Percentiles rank a stretch among this genome's conserved stretches.
These are phyloP conservation scores for Aldrovandia affinis DNA, from an alignment of 2,797 vertebrate species.

Conservation along the genomic window DNA sequence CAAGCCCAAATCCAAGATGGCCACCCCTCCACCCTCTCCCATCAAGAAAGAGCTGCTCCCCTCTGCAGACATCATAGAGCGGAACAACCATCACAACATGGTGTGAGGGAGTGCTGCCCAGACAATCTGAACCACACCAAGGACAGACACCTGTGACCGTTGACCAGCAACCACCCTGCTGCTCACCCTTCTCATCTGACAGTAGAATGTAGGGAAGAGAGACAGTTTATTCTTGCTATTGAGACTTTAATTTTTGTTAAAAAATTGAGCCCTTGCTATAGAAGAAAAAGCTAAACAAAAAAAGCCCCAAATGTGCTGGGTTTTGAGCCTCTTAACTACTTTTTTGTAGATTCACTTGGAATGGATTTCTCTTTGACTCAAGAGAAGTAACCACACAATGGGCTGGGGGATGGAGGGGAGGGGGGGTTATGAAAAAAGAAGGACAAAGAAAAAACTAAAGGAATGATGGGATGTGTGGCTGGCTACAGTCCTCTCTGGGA, in stretches of 20 bases:
- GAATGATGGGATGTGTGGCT: conserved; percentile 71
- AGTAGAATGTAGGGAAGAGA: conserved; percentile 98
- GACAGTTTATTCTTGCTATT: conserved; percentile 82
- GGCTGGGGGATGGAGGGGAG: conserved; percentile 21
- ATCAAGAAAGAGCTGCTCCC: conserved; percentile 94
- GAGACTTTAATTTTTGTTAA: conserved; percentile 64
- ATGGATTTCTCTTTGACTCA: conserved; percentile 37
- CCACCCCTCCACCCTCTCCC: conserved; percentile 83
- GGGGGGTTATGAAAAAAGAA: conserved; percentile 31
- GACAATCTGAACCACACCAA: conserved; percentile 31
- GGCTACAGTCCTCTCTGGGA: conserved; percentile 55
- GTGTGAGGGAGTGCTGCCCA: conserved; percentile 74
- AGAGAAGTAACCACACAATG: conserved; percentile 40
- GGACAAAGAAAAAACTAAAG: conserved; percentile 54
- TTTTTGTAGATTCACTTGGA: conserved; percentile 42
- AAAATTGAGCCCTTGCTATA: conserved; percentile 70
- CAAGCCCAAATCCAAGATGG: conserved; percentile 81
- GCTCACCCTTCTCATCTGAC: conserved; percentile 93
- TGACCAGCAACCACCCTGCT: conserved; percentile 82
- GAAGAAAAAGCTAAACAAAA: conserved; percentile 63
- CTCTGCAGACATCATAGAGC: conserved; percentile 92
- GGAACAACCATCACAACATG: conserved; percentile 98
- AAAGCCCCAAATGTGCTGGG: conserved; percentile 53
- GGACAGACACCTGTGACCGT: conserved; percentile 76
- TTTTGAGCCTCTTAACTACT: conserved; percentile 36